A percentile compares a stretch with the other conserved stretches of the same genome.
Conservation (phyloP, 2,113 vertebrate species). For the Brachyhypopomus occidentalis region DNA sequence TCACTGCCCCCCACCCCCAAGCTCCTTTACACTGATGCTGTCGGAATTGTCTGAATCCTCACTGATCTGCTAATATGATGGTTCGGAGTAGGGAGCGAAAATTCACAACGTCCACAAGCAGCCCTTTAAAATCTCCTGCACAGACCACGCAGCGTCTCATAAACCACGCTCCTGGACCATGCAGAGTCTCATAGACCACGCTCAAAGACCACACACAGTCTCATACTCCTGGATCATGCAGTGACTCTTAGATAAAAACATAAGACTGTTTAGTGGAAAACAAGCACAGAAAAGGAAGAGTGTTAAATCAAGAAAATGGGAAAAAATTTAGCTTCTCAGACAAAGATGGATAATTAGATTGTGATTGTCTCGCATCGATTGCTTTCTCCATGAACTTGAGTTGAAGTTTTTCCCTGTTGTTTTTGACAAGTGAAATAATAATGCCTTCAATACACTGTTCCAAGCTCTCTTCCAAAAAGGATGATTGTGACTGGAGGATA, state of each 20-base stretch:
- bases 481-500: not conserved
- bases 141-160: too few species aligned
- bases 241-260: not conserved
- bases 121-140: not conserved
- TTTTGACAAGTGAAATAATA: constrained; percentile 2
- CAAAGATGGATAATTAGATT: not conserved
- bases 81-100: not conserved
- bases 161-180: not conserved
- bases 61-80: not conserved
- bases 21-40: too few species aligned
- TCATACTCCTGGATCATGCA: too few species aligned
- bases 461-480: not conserved
- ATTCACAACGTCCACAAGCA: not conserved
- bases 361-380: not conserved
- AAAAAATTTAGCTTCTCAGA: not conserved
- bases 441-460: not conserved
- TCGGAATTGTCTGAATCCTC: not conserved
- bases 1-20: too few species aligned
- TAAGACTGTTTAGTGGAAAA: not conserved
- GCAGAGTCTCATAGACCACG: not conserved
- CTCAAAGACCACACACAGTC: not conserved
- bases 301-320: not conserved
- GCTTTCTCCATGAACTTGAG: not conserved
- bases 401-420: not conserved
- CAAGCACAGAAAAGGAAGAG: not conserved